Evolutionary conservation across 2,888 invertebrate genomes (phyloP).

Genomic region (Sesamia inferens): DNA sequence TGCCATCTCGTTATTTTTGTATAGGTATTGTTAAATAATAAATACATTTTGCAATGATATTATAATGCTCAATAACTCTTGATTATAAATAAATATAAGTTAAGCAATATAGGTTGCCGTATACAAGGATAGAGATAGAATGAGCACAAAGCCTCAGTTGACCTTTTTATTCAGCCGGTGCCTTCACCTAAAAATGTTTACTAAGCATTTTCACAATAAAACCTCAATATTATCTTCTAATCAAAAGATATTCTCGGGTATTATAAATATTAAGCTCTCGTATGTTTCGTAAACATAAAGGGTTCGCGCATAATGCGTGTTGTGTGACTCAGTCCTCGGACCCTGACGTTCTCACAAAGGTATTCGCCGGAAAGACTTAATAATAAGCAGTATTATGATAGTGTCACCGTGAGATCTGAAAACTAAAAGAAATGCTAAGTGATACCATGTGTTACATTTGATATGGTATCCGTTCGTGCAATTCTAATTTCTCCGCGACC

Average conservation of each 20-base stretch:
- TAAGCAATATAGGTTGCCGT: slow-evolving; percentile 68
- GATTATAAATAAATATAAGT: slow-evolving; percentile 71
- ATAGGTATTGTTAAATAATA: slow-evolving; percentile 17
- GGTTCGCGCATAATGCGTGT: slow-evolving; percentile 76
- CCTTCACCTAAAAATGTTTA: slow-evolving; percentile 75
- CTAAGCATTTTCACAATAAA: slow-evolving; percentile 70
- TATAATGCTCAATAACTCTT: slow-evolving; percentile 69
- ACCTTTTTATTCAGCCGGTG: slow-evolving; percentile 69
- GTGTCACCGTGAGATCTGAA: slow-evolving; percentile 82
- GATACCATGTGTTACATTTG: slow-evolving; percentile 73
- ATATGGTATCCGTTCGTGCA: slow-evolving; percentile 74
- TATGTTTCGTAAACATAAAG: slow-evolving; percentile 74
- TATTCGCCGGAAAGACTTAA: slow-evolving; percentile 84
- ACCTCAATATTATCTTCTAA: slow-evolving; percentile 69
- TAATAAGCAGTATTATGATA: slow-evolving; percentile 81
- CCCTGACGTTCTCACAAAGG: slow-evolving; percentile 85
- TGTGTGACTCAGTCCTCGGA: slow-evolving; percentile 77
- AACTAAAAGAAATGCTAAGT: slow-evolving; percentile 65
- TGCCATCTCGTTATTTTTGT: slow-evolving; percentile 19
- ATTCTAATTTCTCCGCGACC: slow-evolving; percentile 72
- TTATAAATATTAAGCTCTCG: slow-evolving; percentile 56
- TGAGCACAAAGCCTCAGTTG: slow-evolving; percentile 69
- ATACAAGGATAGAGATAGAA: slow-evolving; percentile 76
- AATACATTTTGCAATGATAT: slow-evolving; percentile 44
- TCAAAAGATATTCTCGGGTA: slow-evolving; percentile 70